Evolutionary conservation across 1,140 invertebrate species (phyloP), one percentile per base, ranked within the genome.

Genomic region (Brachionus rubens): DNA sequence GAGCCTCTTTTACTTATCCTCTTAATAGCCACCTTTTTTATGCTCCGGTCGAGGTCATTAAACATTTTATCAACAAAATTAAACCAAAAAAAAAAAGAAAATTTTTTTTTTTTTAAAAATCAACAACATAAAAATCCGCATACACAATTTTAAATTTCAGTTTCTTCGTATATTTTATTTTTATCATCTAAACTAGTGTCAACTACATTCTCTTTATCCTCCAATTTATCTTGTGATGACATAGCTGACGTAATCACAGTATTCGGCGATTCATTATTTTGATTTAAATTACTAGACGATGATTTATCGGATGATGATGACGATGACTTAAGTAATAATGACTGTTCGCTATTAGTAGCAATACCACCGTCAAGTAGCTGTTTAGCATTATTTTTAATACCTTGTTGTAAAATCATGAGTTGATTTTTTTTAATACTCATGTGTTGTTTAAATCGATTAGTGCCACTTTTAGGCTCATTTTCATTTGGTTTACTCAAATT

Each of bases 401-500:
- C 52, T 1, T 54, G 52, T n/a, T 54, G 52, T 3, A 54, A 30
- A n/a, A 59, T 19, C n/a, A 59, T 40, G 9, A 59, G 10, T 24
- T 59, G 54, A 59, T 14, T 36, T 19, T 59, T 59, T 16, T 59
- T 59, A 19, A 33, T 19, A 9, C 16, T 14, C 54, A 59, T 40
- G 4, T 59, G 54, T 10, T 59, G 54, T 9, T 59, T 59, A 19
- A 59, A 36, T 36, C 28, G 54, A n/a, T 5, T 36, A 7, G 14
- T 7, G 0, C 30, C 54, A 16, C 14, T 5, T 5, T 36, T 36
- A 36, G 33, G 30, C 3, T 59, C 33, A 16, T 36, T 19, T 40
- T 59, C 54, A 36, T 59, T 59, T 2, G 68, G 68, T 40, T 72
- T 72, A 36, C 68, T 36, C 26, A 72, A 50, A 50, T 72, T 72